These are phyloP conservation scores for Diarsia rubi DNA, from an alignment of 2,888 invertebrate species.

Conservation along the genomic window DNA sequence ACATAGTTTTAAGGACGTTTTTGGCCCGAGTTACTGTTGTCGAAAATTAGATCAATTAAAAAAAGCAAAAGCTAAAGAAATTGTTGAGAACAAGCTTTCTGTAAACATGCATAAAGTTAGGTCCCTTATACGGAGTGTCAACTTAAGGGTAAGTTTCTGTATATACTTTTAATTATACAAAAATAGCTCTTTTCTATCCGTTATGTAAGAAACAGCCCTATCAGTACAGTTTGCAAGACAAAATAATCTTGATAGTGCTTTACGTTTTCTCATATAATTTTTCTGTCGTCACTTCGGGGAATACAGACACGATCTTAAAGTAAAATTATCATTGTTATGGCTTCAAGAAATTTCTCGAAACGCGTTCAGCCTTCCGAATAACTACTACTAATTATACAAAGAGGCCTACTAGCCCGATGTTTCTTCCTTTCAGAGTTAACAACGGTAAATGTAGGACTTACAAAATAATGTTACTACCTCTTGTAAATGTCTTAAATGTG, in stretches of 20 bases:
- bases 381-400: conserved; percentile 16
- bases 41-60: not conserved
- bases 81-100: not conserved
- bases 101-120: not conserved
- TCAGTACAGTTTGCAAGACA: not conserved
- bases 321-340: not conserved
- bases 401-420: not conserved
- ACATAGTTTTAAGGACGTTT: conserved; percentile 8
- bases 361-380: not conserved
- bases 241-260: conserved; percentile 7
- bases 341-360: not conserved
- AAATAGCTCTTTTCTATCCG: not conserved
- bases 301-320: not conserved
- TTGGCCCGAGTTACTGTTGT: not conserved
- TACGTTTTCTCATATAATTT: not conserved
- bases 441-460: conserved; percentile 2
- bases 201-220: not conserved
- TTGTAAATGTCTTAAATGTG: conserved; percentile 37
- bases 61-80: not conserved
- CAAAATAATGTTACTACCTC: conserved; percentile 32
- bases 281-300: not conserved
- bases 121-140: not conserved
- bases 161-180: not conserved
- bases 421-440: not conserved
- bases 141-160: not conserved